Evolutionary conservation across 1,140 invertebrate species (phyloP), one percentile per base, ranked within the genome.

Genomic region (Conus betulinus): DNA sequence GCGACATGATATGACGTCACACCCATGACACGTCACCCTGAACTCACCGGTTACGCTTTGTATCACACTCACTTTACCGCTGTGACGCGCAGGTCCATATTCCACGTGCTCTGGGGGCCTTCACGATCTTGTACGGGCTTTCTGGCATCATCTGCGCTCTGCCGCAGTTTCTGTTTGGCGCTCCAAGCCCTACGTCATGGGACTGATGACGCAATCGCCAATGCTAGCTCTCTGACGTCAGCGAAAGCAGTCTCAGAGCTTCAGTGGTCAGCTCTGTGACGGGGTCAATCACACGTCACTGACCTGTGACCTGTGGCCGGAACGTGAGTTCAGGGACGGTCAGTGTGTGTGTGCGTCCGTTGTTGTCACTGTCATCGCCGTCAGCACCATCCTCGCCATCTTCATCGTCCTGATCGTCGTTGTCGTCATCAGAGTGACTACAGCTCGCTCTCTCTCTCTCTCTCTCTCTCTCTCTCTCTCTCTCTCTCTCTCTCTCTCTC

Each of bases 71-170:
- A 39, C 39, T 39, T 39, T 39, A 39, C 39, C 39, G 3, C 39
- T 39, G 39, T 39, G 39, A 39, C 39, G 3, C 39, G 39, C 84
- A 83, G 55, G 88, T 88, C 5, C 89, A 92, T 82, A 91, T 91
- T 3, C 91, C 91, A 17, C 86, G 89, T 13, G 55, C 89, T 39
- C 67, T 92, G n/a, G 89, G 89, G 17, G 3, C 87, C 3, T 78
- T 88, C 3, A 91, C 91, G 10, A 51, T 92, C 10, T 17, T 91
- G 1, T 93, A 92, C 57, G 92, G 92, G 13, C 10, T 92, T 1
- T 90, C 91, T 0, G 92, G 91, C 4, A 84, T 93, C 5, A 13
- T 91, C 7, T 91, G 92, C 76, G 88, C 88, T 10, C 39, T 93
- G 17, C 92, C 92, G 4, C 89, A 92, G 51, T 93, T 93, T 52